Evolutionary conservation across 2,113 vertebrate species (phyloP), one percentile per base, ranked within the genome.

Genomic region (Cyphomyrus plagiostoma): DNA sequence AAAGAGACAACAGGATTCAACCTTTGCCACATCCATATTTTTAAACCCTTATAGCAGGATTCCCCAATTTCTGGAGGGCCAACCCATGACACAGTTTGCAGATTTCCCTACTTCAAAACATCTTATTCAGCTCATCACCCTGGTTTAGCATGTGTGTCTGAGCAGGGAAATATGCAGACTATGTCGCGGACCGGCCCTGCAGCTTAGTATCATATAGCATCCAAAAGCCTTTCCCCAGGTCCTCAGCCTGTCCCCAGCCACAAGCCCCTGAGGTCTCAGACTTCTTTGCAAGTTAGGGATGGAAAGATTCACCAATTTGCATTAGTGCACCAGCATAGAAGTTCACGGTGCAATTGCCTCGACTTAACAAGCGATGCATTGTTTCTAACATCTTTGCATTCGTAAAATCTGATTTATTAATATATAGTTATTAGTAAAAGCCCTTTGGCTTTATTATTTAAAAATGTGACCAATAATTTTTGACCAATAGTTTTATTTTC

Each of bases 1-100:
- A 82, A 90, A 90, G 35, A 91, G 39, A 91, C 83, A 90, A 89
- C 58, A 58, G 42, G n/a, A 48, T 85, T 86, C 42, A 87, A 26
- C 58, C 15, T 48, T 77, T 66, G 58, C 58, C 23, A 66, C 58
- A n/a, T 66, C 23, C 23, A n/a, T 66, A 66, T 66, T n/a, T 66
- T n/a, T 62, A 66, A 66, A n/a, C 10, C 62, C 62, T 30, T 30
- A 30, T 30, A 70, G 62, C 62, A 70, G 62, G n/a, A 26, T 30
- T 30, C 10, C n/a, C 26, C 26, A 70, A 30, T 70, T 70, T 11
- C 10, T 70, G n/a, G 9, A 30, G 62, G n/a, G 26, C n/a, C 10
- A 1, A 10, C 30, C 62, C 6, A 0, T 9, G 23, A 62, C 21
- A 62, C 56, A 62, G 23, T 30, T 30, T 70, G 62, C 62, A 70